Evolutionary conservation across 53 echinoderm and acorn worm genomes (phyloP), one percentile per base, ranked within the genome.

Genomic region (Mesocentrotus franciscanus): DNA sequence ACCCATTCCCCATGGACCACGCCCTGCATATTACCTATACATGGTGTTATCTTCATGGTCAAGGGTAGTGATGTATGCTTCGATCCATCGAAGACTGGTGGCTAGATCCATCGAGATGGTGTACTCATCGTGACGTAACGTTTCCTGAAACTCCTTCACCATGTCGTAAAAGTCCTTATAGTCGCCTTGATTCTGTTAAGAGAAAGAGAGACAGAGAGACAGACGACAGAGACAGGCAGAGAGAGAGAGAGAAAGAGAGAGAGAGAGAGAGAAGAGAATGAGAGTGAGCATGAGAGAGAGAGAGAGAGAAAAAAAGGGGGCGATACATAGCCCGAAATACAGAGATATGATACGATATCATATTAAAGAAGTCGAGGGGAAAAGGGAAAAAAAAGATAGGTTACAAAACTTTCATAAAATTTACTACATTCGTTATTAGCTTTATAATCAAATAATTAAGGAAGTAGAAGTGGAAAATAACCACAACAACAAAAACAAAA

Each of bases 91-190:
- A 61, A 98, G 90, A 76, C 97, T 98, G 32, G 99, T 98, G 59
- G 98, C 98, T 22, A 98, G 94, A 91, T 98, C 99, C 39, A 94
- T 94, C 13, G 97, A 96, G 36, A 98, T 95, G 70, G 96, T 90
- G 97, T 96, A 98, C 70, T 98, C 99, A 95, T 98, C 99, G 70
- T 98, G 99, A 91, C 99, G 96, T 83, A 98, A 93, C 22, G 97
- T 98, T 62, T 92, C 96, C 94, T 98, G 97, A 59, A 98, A 98
- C 84, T 98, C 98, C 55, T 96, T 96, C 42, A 98, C 99, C 98
- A 98, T 98, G 81, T 98, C 99, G 84, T 98, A 95, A 91, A 98
- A 98, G 76, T 98, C 95, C 55, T 96, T 95, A 92, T 96, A 98
- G 36, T 97, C 90, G 1, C 98, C 97, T 42, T 96, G 96, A 61